Conservation (phyloP, 2,113 vertebrate genomes). For the Phocoena sinus region DNA sequence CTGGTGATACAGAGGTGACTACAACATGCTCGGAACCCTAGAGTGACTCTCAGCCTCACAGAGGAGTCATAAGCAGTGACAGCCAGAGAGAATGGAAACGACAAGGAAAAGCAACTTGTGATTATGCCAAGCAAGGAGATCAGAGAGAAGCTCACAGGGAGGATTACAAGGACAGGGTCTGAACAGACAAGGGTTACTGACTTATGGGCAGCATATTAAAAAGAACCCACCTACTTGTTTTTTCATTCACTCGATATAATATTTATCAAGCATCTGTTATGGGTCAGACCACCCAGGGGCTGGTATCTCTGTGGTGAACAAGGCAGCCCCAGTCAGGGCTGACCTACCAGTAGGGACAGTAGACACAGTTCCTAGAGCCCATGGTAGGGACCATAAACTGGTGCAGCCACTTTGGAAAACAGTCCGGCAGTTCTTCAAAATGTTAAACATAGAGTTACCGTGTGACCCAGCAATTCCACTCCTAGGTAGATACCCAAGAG, state of each 20-base stretch:
- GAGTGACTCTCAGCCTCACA: background rate
- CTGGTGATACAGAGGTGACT: background rate
- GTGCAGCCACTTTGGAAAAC: background rate
- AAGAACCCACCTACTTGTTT: background rate
- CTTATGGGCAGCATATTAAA: background rate
- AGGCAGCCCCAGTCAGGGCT: background rate
- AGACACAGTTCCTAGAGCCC: background rate
- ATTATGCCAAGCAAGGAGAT: background rate
- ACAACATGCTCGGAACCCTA: background rate
- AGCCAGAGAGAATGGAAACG: background rate
- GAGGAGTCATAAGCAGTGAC: background rate
- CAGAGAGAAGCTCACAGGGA: background rate
- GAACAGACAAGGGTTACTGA: background rate
- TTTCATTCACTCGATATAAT: background rate
- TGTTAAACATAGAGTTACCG: background rate
- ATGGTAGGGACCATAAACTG: background rate
- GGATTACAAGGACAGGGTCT: background rate
- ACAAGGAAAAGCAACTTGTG: background rate
- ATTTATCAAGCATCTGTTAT: background rate
- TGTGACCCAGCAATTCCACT: background rate
- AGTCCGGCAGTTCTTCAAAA: background rate
- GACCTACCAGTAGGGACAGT: background rate
- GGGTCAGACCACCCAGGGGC: background rate
- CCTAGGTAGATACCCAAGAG: background rate
- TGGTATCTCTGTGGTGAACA: background rate